Base-by-base conservation (phyloP, 2,888 invertebrate species). In the Phortica magna region DNA sequence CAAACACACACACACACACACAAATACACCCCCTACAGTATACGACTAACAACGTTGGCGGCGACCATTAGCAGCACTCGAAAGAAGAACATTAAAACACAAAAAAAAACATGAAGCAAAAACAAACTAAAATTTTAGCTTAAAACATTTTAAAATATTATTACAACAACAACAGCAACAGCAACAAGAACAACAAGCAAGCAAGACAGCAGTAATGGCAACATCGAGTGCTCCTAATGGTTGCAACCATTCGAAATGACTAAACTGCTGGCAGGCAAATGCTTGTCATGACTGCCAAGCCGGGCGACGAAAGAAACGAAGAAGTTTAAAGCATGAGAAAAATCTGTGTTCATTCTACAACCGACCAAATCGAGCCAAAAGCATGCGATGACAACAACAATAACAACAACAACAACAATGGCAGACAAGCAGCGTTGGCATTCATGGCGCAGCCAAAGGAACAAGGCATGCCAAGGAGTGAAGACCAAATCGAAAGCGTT, bases 61-160 rank as follows among this genome's bases (percentile, higher is more conserved):
- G n/a, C 9, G n/a, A 17, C n/a, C 14, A 48, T 9, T 48, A 48
- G 48, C 48, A 48, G 48, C 48, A 48, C 48, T 48, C 48, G 48
- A 48, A 48, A 48, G 48, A 48, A 48, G 14, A 48, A 48, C 48
- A 48, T 48, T 14, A 48, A 59, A 59, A 59, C 2, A n/a, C 6
- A 59, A 59, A 59, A 48, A 48, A 48, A 12, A 48, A 72, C 4
- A 55, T 57, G 31, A 39, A 43, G 67, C 74, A 77, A 12, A 1
- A 17, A 14, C 12, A 55, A 70, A 81, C 81, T 80, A 80, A 84
- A 84, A 77, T 83, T 80, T 77, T 80, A 81, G 79, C 80, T 79
- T 65, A 81, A 81, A 83, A 85, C 83, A 79, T 86, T 88, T 85
- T 88, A 86, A 83, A 88, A 88, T 86, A 83, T 84, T 88, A 85